Conservation (phyloP, 2,888 invertebrate genomes). For the Hirtodrosophila alboralis region DNA sequence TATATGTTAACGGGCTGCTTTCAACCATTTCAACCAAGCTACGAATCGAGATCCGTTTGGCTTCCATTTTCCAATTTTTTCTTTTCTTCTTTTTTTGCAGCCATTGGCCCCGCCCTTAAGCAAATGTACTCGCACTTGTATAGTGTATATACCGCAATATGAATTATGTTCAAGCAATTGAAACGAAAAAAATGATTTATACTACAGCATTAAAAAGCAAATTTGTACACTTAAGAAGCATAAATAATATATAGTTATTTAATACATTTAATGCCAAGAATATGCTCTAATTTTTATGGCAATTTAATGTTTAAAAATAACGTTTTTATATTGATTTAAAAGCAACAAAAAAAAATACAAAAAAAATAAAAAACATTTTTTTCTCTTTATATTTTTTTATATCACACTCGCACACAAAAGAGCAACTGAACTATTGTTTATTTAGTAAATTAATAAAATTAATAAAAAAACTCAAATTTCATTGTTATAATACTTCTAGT, state of each 20-base stretch:
- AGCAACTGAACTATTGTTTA: no score
- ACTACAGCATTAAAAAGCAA: conserved; percentile 77
- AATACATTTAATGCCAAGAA: conserved; percentile 23
- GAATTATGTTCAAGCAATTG: conserved; percentile 74
- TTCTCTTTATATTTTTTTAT: no score
- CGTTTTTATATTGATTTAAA: no score
- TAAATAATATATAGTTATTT: conserved; percentile 54
- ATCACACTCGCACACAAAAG: no score
- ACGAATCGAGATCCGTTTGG: conserved; percentile 35
- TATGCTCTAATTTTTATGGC: no score
- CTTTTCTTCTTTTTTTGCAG: conserved; percentile 12
- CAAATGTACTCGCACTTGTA: conserved; percentile 36
- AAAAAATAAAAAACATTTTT: no score
- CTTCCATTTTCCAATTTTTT: no score
- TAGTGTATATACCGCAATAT: conserved; percentile 32
- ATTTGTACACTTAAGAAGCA: conserved; percentile 62
- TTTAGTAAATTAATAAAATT: no score
- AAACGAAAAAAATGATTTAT: conserved; percentile 81
- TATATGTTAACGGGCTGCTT: conserved; percentile 45
- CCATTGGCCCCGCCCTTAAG: conserved; percentile 52
- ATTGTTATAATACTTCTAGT: no score
- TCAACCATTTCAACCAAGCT: conserved; percentile 28
- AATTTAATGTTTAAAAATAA: no score
- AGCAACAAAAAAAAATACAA: no score
- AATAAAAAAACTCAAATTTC: no score